These are phyloP conservation scores for Heterotis niloticus DNA, from an alignment of 2,113 vertebrate species.

Conservation along the genomic window DNA sequence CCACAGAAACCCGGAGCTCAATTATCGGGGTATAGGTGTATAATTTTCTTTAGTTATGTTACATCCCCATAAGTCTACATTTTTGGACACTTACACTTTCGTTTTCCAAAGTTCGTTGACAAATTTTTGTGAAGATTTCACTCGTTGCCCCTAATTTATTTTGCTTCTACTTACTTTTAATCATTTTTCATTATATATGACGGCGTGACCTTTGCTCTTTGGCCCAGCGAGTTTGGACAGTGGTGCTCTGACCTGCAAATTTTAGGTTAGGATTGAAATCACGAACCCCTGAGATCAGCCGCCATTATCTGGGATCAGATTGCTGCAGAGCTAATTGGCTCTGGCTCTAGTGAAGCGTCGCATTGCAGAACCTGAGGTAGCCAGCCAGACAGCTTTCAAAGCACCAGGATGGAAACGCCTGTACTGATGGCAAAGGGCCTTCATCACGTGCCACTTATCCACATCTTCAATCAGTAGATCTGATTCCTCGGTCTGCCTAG, in stretches of 20 bases:
- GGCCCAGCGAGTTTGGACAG: background rate
- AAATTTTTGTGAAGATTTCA: too few relatives aligned
- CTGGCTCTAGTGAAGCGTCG: background rate
- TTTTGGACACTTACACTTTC: too few relatives aligned
- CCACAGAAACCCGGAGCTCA: too few relatives aligned
- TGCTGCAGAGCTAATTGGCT: slow-evolving; percentile 2
- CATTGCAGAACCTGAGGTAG: background rate
- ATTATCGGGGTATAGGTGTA: too few relatives aligned
- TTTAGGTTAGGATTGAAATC: background rate
- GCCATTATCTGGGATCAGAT: background rate
- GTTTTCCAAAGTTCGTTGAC: too few relatives aligned
- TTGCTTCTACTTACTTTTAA: background rate
- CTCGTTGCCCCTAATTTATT: too few relatives aligned
- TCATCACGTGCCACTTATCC: background rate
- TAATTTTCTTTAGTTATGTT: too few relatives aligned
- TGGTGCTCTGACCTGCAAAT: background rate
- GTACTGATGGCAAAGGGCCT: background rate
- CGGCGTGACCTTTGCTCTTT: background rate
- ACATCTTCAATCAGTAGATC: background rate
- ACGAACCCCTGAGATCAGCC: background rate
- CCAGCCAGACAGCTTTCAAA: background rate
- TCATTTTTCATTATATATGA: background rate
- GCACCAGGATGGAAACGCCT: background rate
- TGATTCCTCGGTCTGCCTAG: background rate
- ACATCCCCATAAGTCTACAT: too few relatives aligned